Conservation (phyloP, 2,888 invertebrate species). For the Ophioninae sp. region DNA sequence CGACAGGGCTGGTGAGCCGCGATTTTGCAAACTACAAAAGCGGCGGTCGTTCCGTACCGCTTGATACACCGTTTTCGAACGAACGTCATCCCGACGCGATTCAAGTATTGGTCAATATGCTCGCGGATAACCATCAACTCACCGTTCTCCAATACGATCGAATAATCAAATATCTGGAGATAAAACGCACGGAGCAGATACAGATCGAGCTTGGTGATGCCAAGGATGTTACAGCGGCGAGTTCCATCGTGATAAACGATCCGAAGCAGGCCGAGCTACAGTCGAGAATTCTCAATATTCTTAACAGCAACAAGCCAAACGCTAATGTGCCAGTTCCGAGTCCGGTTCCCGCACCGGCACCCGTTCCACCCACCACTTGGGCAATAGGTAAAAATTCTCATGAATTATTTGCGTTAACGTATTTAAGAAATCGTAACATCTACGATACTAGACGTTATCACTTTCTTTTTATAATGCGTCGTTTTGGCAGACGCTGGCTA, state of each 20-base stretch:
- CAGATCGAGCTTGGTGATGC: conserved; percentile 89
- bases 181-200: conserved; percentile 88
- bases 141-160: conserved; percentile 91
- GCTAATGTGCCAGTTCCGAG: conserved; percentile 75
- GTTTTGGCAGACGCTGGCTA: conserved; percentile 6
- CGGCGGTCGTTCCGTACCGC: conserved; percentile 83
- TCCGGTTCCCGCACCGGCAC: conserved; percentile 78
- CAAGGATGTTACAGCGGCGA: conserved; percentile 80
- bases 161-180: conserved; percentile 88
- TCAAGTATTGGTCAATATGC: conserved; percentile 85
- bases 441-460: background rate
- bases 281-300: conserved; percentile 89
- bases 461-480: conserved; percentile 14
- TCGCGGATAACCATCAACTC: conserved; percentile 91
- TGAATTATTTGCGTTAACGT: conserved; percentile 32
- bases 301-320: conserved; percentile 84
- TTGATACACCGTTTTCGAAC: conserved; percentile 81
- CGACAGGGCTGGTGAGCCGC: conserved; percentile 88
- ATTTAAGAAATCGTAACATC: background rate
- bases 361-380: conserved; percentile 73
- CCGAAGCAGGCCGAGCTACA: conserved; percentile 88
- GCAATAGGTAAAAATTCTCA: conserved; percentile 74
- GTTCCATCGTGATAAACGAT: conserved; percentile 81
- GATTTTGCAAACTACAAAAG: conserved; percentile 86
- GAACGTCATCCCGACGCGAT: conserved; percentile 81